phyloP scores from a whole-genome alignment of 2,797 vertebrate species.

The Sphenodon punctatus region DNA sequence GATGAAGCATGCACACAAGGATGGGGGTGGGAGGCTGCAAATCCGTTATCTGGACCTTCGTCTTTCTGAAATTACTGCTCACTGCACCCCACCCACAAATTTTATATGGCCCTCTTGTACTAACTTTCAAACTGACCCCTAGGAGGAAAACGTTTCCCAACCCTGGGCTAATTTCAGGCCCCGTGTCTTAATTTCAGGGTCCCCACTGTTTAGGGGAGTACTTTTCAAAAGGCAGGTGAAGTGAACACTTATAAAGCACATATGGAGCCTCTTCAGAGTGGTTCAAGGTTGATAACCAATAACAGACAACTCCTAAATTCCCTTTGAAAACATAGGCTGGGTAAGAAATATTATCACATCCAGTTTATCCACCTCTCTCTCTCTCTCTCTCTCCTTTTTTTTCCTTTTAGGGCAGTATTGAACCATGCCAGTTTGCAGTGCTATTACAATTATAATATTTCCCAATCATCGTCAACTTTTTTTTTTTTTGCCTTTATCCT shows the following conservation, averaged over 20 bases:
- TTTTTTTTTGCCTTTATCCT: conserved; percentile 55
- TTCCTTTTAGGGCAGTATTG: conserved; percentile 1
- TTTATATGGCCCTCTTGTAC: too few relatives aligned
- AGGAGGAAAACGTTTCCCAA: too few relatives aligned
- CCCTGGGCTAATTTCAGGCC: too few relatives aligned
- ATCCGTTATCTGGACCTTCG: too few relatives aligned
- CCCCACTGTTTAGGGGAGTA: neutral
- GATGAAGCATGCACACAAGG: too few relatives aligned
- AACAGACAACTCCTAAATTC: neutral
- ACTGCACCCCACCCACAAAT: too few relatives aligned
- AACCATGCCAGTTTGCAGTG: conserved; percentile 32
- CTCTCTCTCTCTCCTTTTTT: neutral
- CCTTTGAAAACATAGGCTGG: neutral
- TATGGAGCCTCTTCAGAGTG: too few relatives aligned
- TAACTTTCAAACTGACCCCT: too few relatives aligned
- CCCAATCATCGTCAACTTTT: conserved; percentile 39
- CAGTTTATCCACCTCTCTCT: conserved; percentile 7
- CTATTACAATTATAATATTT: conserved; percentile 49
- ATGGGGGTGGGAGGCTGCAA: too few relatives aligned
- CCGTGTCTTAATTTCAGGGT: neutral
- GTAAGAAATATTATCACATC: neutral
- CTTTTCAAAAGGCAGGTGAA: neutral
- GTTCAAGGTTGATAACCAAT: conserved; percentile 9
- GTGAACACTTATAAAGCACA: neutral
- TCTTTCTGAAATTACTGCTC: too few relatives aligned